Base-by-base conservation (phyloP, 2,888 invertebrate species). In the Allophyes oxyacanthae region DNA sequence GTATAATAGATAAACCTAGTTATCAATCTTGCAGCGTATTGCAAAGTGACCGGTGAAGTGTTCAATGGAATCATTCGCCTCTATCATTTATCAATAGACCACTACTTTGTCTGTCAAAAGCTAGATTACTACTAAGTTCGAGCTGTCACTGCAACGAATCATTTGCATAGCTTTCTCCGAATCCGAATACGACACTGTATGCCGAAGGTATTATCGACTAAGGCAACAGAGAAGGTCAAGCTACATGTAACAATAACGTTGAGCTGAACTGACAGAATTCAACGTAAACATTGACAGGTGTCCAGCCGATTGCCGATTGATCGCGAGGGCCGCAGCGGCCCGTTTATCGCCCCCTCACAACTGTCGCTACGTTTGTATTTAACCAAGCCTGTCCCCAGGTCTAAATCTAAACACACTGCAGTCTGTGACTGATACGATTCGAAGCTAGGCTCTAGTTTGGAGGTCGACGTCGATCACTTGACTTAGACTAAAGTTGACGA, bases 141-240 rank as follows among this genome's bases (percentile, higher is more conserved):
- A 34, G 15, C 32, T 37, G 34, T 36, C 20, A 37, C 28, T 34
- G 14, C 48, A 48, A 42, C 33, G 28, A 46, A 38, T 43, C 11
- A 30, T n/a, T 48, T 38, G 7, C 25, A 25, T n/a, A 34, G 14
- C 28, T 58, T 43, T 34, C 33, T 33, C 33, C 14, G 26, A 57
- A 14, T 34, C 15, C 30, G 11, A 13, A 34, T 32, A 36, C 8
- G 20, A 15, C 15, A 45, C 10, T 14, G 10, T 37, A 13, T 28
- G n/a, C 26, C 9, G 5, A 33, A 8, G 1, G 45, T 20, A 36
- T 36, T 36, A 14, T 14, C 28, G 8, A 6, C 28, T 1, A 28
- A 28, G 1, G 28, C 28, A 28, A 28, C 28, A 28, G 28, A 28
- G 28, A 8, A 6, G 4, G 3, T 28, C 28, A 28, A 8, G 8